These are phyloP conservation scores for Brachionus rubens DNA, from an alignment of 1,140 invertebrate genomes.

Conservation along the genomic window DNA sequence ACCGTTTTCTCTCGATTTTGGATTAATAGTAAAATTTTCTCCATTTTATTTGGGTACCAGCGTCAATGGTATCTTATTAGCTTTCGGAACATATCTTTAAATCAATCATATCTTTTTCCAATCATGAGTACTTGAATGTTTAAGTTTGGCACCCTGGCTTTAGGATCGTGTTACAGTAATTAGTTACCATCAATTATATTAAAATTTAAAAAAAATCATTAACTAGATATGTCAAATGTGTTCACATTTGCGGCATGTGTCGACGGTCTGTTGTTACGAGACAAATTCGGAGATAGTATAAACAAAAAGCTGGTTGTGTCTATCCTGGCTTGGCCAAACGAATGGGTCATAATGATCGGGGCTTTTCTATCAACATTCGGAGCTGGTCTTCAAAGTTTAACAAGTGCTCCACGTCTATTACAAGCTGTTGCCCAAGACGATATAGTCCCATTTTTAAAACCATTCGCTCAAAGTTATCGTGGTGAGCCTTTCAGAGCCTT, in stretches of 20 bases:
- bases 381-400: constrained; percentile 94
- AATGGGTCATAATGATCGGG: constrained; percentile 86
- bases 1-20: too few species aligned
- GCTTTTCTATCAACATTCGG: constrained; percentile 95
- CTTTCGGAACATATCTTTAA: too few species aligned
- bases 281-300: constrained; percentile 91
- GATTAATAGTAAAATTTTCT: too few species aligned
- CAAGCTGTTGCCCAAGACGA: constrained; percentile 96
- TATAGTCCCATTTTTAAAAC: constrained; percentile 90
- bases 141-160: too few species aligned
- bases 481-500: constrained; percentile 93
- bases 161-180: too few species aligned
- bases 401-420: constrained; percentile 69
- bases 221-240: constrained; percentile 69
- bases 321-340: constrained; percentile 87
- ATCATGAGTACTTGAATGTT: too few species aligned
- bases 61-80: too few species aligned
- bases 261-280: constrained; percentile 81
- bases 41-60: too few species aligned
- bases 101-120: too few species aligned
- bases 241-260: constrained; percentile 86
- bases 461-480: constrained; percentile 80
- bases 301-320: constrained; percentile 90
- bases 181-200: too few species aligned
- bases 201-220: background rate